Evolutionary conservation across 2,888 invertebrate genomes (phyloP), one percentile per base, ranked within the genome.

Genomic region (Idaea straminata): DNA sequence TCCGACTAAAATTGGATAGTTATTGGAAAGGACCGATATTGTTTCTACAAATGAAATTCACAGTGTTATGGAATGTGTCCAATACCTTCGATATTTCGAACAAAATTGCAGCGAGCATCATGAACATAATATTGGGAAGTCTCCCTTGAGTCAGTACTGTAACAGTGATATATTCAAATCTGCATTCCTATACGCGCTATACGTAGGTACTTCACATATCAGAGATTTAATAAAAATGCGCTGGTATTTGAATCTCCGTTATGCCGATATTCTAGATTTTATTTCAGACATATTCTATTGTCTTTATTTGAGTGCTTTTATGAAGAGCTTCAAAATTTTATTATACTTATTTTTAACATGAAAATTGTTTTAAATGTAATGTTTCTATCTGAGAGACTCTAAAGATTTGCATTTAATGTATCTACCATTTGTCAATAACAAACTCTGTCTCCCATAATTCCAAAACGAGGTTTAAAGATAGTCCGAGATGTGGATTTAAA

Each of bases 191-290:
- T 76, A 78, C 77, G 85, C n/a, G n/a, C n/a, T n/a, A n/a, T 76
- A 78, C 77, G 85, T 25, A 25, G 25, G 25, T 25, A 84, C 83
- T 85, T 81, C 83, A 78, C 82, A 83, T 87, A 83, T 85, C 79
- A 77, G 78, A 82, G 82, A 87, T 89, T 88, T 87, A 87, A 88
- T 89, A 89, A 85, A 89, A 87, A 79, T 83, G 80, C 81, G 68
- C 70, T 72, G 72, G 74, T 72, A 82, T 77, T 69, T 71, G 73
- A 75, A 82, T 80, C 80, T 82, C 80, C 79, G 80, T 77, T 80
- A 81, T 68, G 75, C 74, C 69, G 71, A 72, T 73, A 71, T 76
- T 77, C 62, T 61, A 64, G 47, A 47, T 47, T 75, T 69, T 76
- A 68, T 70, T 81, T 81, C 77, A 82, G 77, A 81, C 79, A 78